Evolutionary conservation across 2,797 vertebrate species (phyloP), one percentile per base, ranked within the genome.

Genomic region (Erithacus rubecula): DNA sequence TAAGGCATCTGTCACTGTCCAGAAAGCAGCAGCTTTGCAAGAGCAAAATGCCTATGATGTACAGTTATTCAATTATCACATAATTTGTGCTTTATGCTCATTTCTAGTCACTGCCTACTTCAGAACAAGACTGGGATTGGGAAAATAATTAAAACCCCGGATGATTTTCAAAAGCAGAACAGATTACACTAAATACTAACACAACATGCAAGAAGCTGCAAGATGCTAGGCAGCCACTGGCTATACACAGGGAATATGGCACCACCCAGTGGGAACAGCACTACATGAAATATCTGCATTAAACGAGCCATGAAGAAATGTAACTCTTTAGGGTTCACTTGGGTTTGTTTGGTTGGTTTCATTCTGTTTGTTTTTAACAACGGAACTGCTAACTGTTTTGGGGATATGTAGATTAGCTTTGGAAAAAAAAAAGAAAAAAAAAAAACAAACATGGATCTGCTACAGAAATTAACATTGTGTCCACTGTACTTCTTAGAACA

Each of bases 241-340:
- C 55, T 23, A 44, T 76, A 83, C 8, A 68, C 24, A 96, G 89
- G 96, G 91, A 94, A 96, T 95, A 91, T 32, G 89, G 97, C 97
- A 97, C 97, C 98, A 98, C 94, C 97, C 89, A 95, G 97, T 96
- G 98, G 97, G 82, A 87, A 80, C 24, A 94, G 6, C 19, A 34
- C 43, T 22, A 49, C 62, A 63, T 64, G 67, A 64, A 81, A 23
- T 3, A 74, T 8, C 60, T 27, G 32, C 41, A 21, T 18, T 52
- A 36, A 74, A 30, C 56, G 26, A 67, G 8, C 15, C 9, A 60
- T 0, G 2, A 87, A 58, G 67, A 67, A 63, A 79, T 3, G 3
- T 6, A 55, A 77, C 3, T 24, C 59, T 47, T 12, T 32, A 24
- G 19, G 10, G 19, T 6, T 27, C 1, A 4, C 6, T 9, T 12